Evolutionary conservation across 1,140 invertebrate species (phyloP), one percentile per base, ranked within the genome.

Genomic region (Babylonia areolata): DNA sequence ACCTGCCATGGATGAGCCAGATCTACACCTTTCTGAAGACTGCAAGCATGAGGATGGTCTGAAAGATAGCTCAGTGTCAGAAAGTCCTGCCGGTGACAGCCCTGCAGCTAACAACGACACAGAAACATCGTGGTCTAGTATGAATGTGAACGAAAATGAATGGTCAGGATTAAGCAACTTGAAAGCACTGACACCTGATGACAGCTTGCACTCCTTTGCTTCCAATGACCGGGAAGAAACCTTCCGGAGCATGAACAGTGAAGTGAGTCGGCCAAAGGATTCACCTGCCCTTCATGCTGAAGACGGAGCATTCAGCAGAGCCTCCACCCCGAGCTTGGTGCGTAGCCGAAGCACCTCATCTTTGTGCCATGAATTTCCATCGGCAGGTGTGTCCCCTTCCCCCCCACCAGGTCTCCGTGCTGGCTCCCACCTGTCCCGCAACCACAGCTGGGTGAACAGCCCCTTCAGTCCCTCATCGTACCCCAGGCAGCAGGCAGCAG

Each of bases 141-240:
- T 84, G 82, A 71, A 84, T 28, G 82, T 84, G 33, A 84, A 84
- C 40, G 82, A 58, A 42, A 64, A 84, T 23, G 82, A 84, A 15
- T 46, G 35, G 64, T 84, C 82, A 35, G 58, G 82, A 9, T 35
- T 84, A 64, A 42, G 75, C 20, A 84, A 84, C 69, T 33, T 84
- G 40, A 40, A 84, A 35, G 31, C 20, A 37, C 33, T 84, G 40
- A 73, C 82, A 35, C 82, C 82, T 31, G 82, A 84, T 40, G 69
- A 84, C 20, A 84, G 82, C 40, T 40, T 84, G 64, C 75, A 40
- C 46, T 84, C 82, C 31, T 84, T 84, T 37, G 69, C 64, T 42
- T 84, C 82, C 12, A 84, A 35, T 46, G 82, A 84, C 42, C 33
- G 20, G n/a, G 69, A 73, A 31, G 82, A 84, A 20, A 75, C 28